A percentile compares a stretch with the other conserved stretches of the same genome.
Conservation (phyloP, 1,140 invertebrate genomes). For the Paraescarpia echinospica region DNA sequence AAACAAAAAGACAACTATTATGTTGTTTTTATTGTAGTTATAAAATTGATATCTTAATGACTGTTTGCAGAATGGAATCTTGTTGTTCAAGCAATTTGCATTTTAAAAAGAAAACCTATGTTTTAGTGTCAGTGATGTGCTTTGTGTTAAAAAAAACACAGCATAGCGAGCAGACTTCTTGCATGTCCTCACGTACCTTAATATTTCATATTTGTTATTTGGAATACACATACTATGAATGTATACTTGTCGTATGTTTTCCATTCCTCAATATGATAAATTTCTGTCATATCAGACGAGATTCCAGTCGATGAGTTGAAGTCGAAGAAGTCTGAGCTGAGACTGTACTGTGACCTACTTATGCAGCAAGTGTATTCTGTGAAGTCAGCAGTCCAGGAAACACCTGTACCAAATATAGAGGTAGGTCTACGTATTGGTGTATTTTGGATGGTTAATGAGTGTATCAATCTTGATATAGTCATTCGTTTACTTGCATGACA, state of each 20-base stretch:
- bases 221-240: too few species aligned
- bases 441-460: neutral
- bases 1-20: neutral
- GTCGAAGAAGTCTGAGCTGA: conserved; percentile 76
- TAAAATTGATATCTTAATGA: neutral
- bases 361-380: conserved; percentile 83
- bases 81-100: too few species aligned
- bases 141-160: neutral
- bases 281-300: conserved; percentile 35
- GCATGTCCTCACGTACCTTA: neutral
- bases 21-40: neutral
- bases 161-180: neutral
- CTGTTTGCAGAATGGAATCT: too few species aligned
- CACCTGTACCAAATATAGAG: conserved; percentile 65
- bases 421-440: conserved; percentile 54
- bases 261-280: neutral
- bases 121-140: too few species aligned
- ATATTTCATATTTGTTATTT: too few species aligned
- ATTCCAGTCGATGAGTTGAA: conserved; percentile 61
- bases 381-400: conserved; percentile 67
- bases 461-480: neutral
- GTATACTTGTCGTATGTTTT: neutral
- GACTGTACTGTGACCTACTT: conserved; percentile 78
- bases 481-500: conserved; percentile 8
- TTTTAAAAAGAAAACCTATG: too few species aligned